phyloP scores from a whole-genome alignment of 2,113 vertebrate species.

The Plestiodon gilberti region DNA sequence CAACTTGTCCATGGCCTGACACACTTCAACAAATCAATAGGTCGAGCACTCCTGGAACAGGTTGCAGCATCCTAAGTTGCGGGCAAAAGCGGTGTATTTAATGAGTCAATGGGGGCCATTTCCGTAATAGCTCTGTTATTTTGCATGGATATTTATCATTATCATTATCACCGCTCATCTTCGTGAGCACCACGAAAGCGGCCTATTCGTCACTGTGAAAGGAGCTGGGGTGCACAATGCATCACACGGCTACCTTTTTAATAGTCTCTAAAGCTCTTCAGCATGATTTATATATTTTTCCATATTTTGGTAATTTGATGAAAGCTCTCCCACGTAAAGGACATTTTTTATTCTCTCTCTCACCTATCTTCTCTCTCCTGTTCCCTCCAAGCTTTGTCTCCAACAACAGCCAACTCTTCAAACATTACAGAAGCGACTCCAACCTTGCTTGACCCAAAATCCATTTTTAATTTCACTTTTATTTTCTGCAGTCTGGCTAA shows the following conservation, averaged over 20 bases:
- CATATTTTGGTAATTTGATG: constrained; percentile 24
- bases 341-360: constrained; percentile 9
- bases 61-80: constrained; percentile 52
- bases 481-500: no score
- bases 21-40: constrained; percentile 48
- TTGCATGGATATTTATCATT: constrained; percentile 71
- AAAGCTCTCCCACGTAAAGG: constrained; percentile 40
- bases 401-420: neutral
- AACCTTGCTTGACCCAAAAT: neutral
- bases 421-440: neutral
- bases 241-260: constrained; percentile 65
- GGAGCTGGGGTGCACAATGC: constrained; percentile 52
- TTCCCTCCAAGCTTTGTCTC: neutral
- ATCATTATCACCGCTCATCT: constrained; percentile 66
- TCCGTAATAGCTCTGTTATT: constrained; percentile 53
- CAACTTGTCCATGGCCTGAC: no score
- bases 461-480: neutral
- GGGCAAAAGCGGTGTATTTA: constrained; percentile 48
- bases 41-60: constrained; percentile 50
- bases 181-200: constrained; percentile 59
- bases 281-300: constrained; percentile 28
- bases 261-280: constrained; percentile 58
- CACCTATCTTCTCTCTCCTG: neutral
- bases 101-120: constrained; percentile 59
- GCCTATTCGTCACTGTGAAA: constrained; percentile 74